Evolutionary conservation across 2,113 vertebrate species (phyloP).

Genomic region (Eleginops maclovinus): DNA sequence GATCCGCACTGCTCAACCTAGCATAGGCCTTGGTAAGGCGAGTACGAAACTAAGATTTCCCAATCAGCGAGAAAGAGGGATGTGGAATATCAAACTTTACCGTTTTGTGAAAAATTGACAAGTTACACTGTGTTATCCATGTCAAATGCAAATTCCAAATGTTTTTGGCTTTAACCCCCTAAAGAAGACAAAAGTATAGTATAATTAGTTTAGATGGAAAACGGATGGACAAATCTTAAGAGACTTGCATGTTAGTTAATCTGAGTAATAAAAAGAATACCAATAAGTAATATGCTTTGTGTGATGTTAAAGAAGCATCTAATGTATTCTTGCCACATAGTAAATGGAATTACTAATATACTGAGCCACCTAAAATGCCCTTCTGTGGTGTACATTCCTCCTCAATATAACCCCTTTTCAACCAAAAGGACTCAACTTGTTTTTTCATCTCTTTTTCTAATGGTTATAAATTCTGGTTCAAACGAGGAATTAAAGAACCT

Average conservation of each 20-base stretch:
- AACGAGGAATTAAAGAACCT: slow-evolving; percentile 58
- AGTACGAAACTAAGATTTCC: no score
- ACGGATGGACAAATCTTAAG: background rate
- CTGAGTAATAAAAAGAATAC: background rate
- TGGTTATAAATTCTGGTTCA: slow-evolving; percentile 40
- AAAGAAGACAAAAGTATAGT: no score
- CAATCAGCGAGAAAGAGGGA: no score
- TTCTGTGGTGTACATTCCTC: background rate
- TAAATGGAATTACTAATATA: background rate
- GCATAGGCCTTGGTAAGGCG: no score
- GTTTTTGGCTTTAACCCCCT: background rate
- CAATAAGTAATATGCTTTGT: background rate
- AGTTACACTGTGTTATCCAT: background rate
- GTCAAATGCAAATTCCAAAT: background rate
- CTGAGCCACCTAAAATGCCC: background rate
- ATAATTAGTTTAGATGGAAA: background rate
- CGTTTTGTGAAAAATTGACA: background rate
- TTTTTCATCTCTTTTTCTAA: slow-evolving; percentile 1
- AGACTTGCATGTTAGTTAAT: background rate
- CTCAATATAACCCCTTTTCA: background rate
- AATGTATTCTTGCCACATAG: background rate
- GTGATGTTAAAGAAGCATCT: background rate
- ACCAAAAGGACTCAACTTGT: background rate
- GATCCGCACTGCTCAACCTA: no score
- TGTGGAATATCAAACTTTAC: no score